A percentile compares a stretch with the other conserved stretches of the same genome.
phyloP scores from a whole-genome alignment of 2,113 vertebrate species.

The Apodemus speciosus region DNA sequence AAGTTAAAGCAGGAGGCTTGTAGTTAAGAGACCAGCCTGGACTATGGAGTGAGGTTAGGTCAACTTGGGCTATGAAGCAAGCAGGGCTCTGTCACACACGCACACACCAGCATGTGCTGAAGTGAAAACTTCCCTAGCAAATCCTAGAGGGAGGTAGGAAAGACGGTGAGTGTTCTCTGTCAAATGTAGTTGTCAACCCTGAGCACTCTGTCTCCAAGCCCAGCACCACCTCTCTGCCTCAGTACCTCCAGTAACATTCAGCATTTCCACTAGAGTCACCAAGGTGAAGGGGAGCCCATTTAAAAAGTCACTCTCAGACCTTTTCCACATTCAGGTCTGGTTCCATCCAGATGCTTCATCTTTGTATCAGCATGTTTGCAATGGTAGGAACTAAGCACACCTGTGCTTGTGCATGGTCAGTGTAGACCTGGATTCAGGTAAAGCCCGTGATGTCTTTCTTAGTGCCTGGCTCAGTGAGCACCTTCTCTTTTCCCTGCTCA shows the following conservation, averaged over 20 bases:
- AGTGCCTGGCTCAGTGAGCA: not conserved
- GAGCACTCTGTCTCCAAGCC: not conserved
- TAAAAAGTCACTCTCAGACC: not conserved
- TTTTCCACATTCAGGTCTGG: not conserved
- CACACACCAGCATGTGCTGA: not conserved
- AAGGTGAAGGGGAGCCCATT: not conserved
- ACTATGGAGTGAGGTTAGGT: not conserved
- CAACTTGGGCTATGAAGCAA: not conserved
- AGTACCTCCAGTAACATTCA: not conserved
- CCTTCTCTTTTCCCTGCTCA: not conserved
- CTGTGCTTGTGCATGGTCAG: accelerated
- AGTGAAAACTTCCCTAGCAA: not conserved
- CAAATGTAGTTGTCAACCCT: not conserved
- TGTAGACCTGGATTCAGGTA: not conserved
- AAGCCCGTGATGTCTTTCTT: not conserved
- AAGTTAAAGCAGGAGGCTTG: not conserved
- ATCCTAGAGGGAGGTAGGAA: not conserved
- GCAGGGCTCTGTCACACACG: not conserved
- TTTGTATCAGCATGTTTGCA: not conserved
- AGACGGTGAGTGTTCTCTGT: not conserved
- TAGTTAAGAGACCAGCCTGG: not conserved
- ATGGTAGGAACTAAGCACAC: not conserved
- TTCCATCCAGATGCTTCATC: not conserved
- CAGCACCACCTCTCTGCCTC: not conserved
- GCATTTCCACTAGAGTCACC: not conserved